Conservation (phyloP, 2,888 invertebrate genomes). For the Portevinia maculata region DNA sequence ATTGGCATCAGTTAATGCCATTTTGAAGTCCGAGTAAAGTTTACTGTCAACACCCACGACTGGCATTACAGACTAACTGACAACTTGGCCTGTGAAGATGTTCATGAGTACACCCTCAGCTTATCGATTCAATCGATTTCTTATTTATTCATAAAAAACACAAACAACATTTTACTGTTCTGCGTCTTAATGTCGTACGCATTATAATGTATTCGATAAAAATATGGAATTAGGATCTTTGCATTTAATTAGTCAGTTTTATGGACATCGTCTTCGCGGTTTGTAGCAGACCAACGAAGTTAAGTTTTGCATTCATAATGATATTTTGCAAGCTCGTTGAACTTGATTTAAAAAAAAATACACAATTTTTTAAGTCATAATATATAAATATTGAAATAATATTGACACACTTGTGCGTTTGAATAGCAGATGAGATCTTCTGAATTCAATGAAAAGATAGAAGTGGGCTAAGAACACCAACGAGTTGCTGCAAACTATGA, state of each 20-base stretch:
- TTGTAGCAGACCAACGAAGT: not conserved
- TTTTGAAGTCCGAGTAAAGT: not conserved
- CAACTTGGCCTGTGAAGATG: slow-evolving; percentile 10
- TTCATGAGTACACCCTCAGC: not conserved
- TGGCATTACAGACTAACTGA: not conserved
- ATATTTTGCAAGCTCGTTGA: slow-evolving; percentile 7
- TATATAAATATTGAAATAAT: too few species aligned
- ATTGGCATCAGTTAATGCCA: slow-evolving; percentile 2
- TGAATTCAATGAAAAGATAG: too few species aligned
- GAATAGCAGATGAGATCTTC: too few species aligned
- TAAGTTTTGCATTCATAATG: not conserved
- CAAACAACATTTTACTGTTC: slow-evolving; percentile 1
- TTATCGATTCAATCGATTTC: slow-evolving; percentile 4
- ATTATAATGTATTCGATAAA: not conserved
- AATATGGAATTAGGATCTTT: slow-evolving; percentile 6
- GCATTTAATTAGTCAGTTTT: slow-evolving; percentile 15
- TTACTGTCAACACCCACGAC: slow-evolving; percentile 6
- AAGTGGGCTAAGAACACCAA: too few species aligned
- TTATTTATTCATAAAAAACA: not conserved
- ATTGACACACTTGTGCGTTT: too few species aligned
- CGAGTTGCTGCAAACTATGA: too few species aligned
- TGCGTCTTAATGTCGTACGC: not conserved
- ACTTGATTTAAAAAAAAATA: slow-evolving; percentile 5
- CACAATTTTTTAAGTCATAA: not conserved
- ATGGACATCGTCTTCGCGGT: not conserved